Evolutionary conservation across 2,113 vertebrate genomes (phyloP).

Genomic region (Mormyrus iriodes): DNA sequence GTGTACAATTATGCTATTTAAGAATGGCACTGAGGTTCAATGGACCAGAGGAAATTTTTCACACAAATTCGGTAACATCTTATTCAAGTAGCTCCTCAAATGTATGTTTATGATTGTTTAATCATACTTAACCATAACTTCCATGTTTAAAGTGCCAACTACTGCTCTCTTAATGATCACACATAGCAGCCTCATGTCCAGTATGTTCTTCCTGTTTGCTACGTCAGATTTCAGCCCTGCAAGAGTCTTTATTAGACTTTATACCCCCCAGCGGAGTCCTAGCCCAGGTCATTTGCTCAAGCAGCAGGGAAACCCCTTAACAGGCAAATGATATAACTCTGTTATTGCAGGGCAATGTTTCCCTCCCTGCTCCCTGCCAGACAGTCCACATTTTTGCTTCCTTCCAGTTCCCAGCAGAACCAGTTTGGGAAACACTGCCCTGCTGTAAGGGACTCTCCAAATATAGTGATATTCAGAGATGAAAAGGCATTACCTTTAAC

Average conservation of each 20-base stretch:
- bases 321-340: background rate
- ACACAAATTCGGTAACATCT: background rate
- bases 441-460: background rate
- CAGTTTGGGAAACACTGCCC: background rate
- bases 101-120: background rate
- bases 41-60: background rate
- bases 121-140: background rate
- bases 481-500: background rate
- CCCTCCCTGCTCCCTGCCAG: background rate
- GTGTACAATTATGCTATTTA: background rate
- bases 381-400: background rate
- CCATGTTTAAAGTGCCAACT: background rate
- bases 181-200: background rate
- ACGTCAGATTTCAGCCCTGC: background rate
- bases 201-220: background rate
- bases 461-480: background rate
- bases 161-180: background rate
- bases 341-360: background rate
- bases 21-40: background rate
- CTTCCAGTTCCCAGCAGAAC: background rate
- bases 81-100: background rate
- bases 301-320: background rate
- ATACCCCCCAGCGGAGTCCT: background rate
- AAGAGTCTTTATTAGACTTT: background rate
- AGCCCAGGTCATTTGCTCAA: background rate